Evolutionary conservation across 2,113 vertebrate species (phyloP).

Genomic region (Larimichthys crocea): DNA sequence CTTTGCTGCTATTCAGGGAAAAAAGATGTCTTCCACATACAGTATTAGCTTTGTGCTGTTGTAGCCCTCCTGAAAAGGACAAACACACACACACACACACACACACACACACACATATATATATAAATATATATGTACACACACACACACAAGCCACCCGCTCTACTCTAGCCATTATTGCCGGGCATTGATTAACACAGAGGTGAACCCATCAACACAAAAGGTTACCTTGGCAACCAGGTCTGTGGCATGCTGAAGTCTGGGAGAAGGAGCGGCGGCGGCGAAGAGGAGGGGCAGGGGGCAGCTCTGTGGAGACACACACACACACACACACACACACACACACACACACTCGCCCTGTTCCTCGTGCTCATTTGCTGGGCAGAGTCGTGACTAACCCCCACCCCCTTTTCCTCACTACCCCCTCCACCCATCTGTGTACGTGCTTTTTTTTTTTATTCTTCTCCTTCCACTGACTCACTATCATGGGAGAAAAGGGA

Average conservation of each 20-base stretch:
- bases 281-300: conserved; percentile 31
- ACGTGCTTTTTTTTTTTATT: conserved; percentile 13
- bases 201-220: conserved; percentile 80
- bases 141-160: background rate
- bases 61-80: conserved; percentile 30
- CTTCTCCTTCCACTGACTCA: conserved; percentile 22
- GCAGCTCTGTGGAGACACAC: conserved; percentile 26
- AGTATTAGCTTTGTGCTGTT: conserved; percentile 30
- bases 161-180: conserved; percentile 48
- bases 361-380: conserved; percentile 76
- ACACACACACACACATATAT: conserved; percentile 11
- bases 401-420: background rate
- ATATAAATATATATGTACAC: conserved; percentile 9
- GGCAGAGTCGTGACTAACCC: conserved; percentile 81
- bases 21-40: conserved; percentile 40
- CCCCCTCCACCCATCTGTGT: conserved; percentile 35
- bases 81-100: conserved; percentile 17
- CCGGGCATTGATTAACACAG: conserved; percentile 75
- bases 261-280: conserved; percentile 52
- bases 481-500: conserved; percentile 36
- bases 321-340: conserved; percentile 32
- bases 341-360: conserved; percentile 47
- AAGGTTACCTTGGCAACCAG: conserved; percentile 81
- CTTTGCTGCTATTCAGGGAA: conserved; percentile 56
- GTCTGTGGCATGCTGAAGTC: conserved; percentile 64